Percentiles rank a stretch among this genome's conserved stretches.
phyloP scores from a whole-genome alignment of 53 echinoderm and acorn worm species.

The Actinopyga echinites region DNA sequence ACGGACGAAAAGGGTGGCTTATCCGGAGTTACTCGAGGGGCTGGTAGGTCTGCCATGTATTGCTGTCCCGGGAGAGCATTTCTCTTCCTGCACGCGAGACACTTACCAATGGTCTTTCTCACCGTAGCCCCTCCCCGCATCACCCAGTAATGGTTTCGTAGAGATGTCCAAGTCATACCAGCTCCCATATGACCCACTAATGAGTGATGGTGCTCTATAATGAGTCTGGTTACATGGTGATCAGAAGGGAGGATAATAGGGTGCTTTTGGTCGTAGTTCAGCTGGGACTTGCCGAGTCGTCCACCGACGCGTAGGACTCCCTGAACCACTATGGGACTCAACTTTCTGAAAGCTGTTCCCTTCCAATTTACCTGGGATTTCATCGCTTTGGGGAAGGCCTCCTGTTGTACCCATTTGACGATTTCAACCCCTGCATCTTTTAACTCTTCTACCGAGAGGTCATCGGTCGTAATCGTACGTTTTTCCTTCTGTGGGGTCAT shows the following conservation, averaged over 20 bases:
- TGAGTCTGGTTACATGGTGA: slow-evolving; percentile 60
- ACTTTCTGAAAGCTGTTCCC: slow-evolving; percentile 12
- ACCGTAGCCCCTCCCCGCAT: slow-evolving; percentile 53
- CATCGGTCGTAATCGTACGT: neutral
- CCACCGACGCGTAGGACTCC: slow-evolving; percentile 64
- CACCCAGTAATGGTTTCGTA: slow-evolving; percentile 60
- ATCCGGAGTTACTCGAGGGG: slow-evolving; percentile 55
- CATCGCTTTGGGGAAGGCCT: neutral
- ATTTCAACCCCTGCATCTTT: slow-evolving; percentile 6
- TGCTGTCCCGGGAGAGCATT: slow-evolving; percentile 49
- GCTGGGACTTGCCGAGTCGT: slow-evolving; percentile 41
- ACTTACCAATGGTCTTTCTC: slow-evolving; percentile 55
- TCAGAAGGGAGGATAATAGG: slow-evolving; percentile 58
- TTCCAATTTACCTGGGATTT: neutral
- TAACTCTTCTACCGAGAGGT: slow-evolving; percentile 26
- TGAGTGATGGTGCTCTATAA: slow-evolving; percentile 55
- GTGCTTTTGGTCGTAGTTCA: slow-evolving; percentile 46
- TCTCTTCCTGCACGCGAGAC: slow-evolving; percentile 52
- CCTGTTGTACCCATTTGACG: neutral
- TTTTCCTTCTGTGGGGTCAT: neutral
- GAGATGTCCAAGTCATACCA: slow-evolving; percentile 60
- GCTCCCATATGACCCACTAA: slow-evolving; percentile 60
- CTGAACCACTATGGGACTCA: slow-evolving; percentile 42
- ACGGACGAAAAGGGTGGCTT: slow-evolving; percentile 58
- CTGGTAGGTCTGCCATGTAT: slow-evolving; percentile 64